A percentile compares a stretch with the other conserved stretches of the same genome.
Conservation (phyloP, 2,888 invertebrate species). For the Lasioglossum lativentre region DNA sequence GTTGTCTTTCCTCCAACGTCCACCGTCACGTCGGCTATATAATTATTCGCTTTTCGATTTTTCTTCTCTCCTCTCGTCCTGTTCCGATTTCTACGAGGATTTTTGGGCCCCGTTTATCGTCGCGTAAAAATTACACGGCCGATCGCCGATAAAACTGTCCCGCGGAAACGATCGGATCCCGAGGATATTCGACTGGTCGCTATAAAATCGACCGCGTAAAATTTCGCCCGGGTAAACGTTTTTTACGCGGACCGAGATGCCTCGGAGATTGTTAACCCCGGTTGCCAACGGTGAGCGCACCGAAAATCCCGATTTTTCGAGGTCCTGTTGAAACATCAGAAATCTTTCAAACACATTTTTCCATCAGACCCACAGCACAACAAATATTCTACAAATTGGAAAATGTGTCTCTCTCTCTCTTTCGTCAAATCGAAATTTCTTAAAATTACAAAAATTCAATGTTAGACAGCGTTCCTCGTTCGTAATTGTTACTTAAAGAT, state of each 20-base stretch:
- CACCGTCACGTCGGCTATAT: too few species aligned
- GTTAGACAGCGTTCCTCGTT: neutral
- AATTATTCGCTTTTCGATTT: neutral
- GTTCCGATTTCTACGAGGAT: neutral
- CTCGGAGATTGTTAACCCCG: conserved; percentile 4
- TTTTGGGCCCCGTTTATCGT: conserved; percentile 22
- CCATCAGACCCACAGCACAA: too few species aligned
- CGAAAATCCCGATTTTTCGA: neutral
- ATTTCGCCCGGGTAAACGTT: neutral
- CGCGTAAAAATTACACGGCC: conserved; percentile 25
- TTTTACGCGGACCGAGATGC: neutral
- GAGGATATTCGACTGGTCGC: neutral
- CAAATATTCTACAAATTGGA: too few species aligned
- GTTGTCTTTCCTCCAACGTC: too few species aligned
- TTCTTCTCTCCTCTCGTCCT: too few species aligned
- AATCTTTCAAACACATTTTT: too few species aligned
- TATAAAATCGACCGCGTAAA: conserved; percentile 8
- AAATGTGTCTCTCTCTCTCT: too few species aligned
- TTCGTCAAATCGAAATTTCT: too few species aligned
- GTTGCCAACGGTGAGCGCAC: neutral
- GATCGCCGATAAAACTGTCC: conserved; percentile 35
- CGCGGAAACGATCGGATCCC: neutral
- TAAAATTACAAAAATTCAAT: too few species aligned
- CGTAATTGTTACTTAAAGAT: neutral
- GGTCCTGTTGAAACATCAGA: neutral